Conservation (phyloP, 2,888 invertebrate species). For the Tenthredo livida region DNA sequence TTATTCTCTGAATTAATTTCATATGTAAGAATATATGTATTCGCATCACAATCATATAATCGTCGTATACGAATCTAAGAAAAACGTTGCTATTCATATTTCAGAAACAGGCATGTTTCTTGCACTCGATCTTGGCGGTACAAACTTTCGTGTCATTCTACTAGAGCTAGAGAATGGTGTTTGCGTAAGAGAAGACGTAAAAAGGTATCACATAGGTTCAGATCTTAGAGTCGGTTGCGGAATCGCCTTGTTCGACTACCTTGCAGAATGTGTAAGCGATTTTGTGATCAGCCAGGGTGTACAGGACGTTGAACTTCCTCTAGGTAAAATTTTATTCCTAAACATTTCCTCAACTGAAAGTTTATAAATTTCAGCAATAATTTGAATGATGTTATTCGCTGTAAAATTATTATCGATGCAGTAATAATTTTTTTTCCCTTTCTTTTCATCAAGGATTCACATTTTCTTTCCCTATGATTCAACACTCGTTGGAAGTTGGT, state of each 20-base stretch:
- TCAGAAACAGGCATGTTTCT: conserved; percentile 86
- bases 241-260: conserved; percentile 85
- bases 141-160: conserved; percentile 88
- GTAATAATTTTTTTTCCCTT: background rate
- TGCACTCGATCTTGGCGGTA: conserved; percentile 90
- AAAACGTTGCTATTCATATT: conserved; percentile 51
- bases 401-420: no score
- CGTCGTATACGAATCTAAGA: background rate
- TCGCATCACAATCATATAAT: background rate
- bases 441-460: conserved; percentile 85
- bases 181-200: conserved; percentile 82
- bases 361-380: background rate
- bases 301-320: conserved; percentile 81
- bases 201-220: conserved; percentile 83
- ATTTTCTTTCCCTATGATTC: conserved; percentile 91
- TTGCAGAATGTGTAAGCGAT: conserved; percentile 87
- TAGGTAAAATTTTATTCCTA: conserved; percentile 81
- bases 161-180: conserved; percentile 82
- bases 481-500: conserved; percentile 86
- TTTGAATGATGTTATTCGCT: no score
- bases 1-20: conserved; percentile 21
- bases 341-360: background rate
- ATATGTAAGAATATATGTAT: conserved; percentile 30
- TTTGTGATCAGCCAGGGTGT: conserved; percentile 84
- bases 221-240: conserved; percentile 83